Conservation (phyloP, 1,140 invertebrate species). For the Drosophila paulistorum region DNA sequence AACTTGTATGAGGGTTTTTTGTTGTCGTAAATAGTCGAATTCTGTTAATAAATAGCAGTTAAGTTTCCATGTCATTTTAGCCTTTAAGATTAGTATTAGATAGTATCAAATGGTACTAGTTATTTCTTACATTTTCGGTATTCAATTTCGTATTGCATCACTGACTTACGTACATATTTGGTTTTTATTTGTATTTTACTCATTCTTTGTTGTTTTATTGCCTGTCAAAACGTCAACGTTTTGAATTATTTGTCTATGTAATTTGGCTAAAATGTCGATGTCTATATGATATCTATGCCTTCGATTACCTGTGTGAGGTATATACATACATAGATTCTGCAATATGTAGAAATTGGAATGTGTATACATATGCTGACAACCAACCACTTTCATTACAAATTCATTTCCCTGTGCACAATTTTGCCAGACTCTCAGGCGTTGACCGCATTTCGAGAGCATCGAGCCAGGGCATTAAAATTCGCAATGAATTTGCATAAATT, state of each 20-base stretch:
- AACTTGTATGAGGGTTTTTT: no score
- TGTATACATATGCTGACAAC: constrained; percentile 44
- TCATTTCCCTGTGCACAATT: constrained; percentile 60
- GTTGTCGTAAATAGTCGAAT: no score
- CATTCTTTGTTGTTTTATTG: constrained; percentile 8
- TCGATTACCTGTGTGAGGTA: constrained; percentile 7
- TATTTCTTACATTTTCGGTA: background rate
- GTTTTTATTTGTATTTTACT: constrained; percentile 6
- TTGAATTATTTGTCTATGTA: constrained; percentile 53
- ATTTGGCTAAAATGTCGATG: constrained; percentile 48
- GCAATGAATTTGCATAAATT: constrained; percentile 78
- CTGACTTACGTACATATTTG: background rate
- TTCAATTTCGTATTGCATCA: background rate
- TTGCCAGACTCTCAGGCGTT: constrained; percentile 45
- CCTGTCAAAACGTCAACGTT: constrained; percentile 10
- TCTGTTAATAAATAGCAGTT: no score
- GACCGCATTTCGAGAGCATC: constrained; percentile 66
- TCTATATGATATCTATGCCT: constrained; percentile 11
- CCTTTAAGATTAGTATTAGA: no score
- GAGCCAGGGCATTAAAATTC: constrained; percentile 64
- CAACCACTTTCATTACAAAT: constrained; percentile 71
- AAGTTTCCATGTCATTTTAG: no score
- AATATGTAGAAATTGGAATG: constrained; percentile 20
- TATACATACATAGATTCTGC: constrained; percentile 6
- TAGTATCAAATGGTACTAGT: no score